These are phyloP conservation scores for Thomomys bottae DNA, from an alignment of 2,113 vertebrate species.

Conservation along the genomic window DNA sequence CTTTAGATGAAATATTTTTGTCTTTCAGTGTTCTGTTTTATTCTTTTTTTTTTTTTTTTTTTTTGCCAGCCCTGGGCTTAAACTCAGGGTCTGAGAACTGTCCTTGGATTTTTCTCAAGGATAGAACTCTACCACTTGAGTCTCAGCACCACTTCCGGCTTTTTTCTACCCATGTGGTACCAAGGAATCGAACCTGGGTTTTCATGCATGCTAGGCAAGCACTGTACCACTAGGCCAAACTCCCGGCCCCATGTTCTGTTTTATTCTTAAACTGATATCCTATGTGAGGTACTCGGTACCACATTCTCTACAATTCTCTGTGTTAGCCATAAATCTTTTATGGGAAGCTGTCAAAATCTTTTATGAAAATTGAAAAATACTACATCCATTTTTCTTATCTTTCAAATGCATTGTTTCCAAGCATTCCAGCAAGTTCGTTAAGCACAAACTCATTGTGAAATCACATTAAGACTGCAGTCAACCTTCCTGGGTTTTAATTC, in stretches of 20 bases:
- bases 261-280: conserved; percentile 40
- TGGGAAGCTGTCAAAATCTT: conserved; percentile 73
- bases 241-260: too few relatives aligned
- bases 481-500: conserved; percentile 27
- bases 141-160: too few relatives aligned
- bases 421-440: conserved; percentile 70
- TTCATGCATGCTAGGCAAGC: too few relatives aligned
- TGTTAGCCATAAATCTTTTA: conserved; percentile 76
- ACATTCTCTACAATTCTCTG: conserved; percentile 47
- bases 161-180: too few relatives aligned
- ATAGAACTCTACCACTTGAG: too few relatives aligned
- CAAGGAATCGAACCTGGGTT: too few relatives aligned
- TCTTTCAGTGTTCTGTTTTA: conserved; percentile 28
- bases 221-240: too few relatives aligned
- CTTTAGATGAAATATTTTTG: conserved; percentile 30
- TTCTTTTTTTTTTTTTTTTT: neutral
- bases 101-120: too few relatives aligned
- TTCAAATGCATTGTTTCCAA: conserved; percentile 71
- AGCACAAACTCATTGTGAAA: conserved; percentile 65
- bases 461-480: conserved; percentile 34
- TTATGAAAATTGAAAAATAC: conserved; percentile 73
- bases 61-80: too few relatives aligned
- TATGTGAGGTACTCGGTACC: conserved; percentile 9
- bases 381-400: conserved; percentile 73
- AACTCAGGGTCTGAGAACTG: too few relatives aligned